Base-by-base conservation (phyloP, 2,113 vertebrate genomes). In the Heterotilapia buettikoferi region DNA sequence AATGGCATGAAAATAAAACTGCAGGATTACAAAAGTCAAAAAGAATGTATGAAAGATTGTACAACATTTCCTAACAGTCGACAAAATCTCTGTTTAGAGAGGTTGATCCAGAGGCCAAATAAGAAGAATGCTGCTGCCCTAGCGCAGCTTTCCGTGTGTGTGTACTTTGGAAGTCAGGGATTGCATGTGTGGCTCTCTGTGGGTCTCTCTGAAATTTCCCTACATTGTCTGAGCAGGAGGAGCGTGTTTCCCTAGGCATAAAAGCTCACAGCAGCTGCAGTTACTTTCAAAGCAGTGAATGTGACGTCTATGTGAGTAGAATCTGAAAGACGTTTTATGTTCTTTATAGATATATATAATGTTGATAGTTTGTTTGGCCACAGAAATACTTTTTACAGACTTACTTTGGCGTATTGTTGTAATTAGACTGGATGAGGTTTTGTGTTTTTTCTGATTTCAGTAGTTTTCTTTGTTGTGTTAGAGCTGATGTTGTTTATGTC, bases 401-500 rank as follows among this genome's bases (percentile, higher is more conserved):
- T 61, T 61, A 6, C 57, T 33, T 33, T 29, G 9, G 5, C 0
- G 9, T 18, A 61, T 18, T 8, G 0, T 5, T 33, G 24, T 14
- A 59, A 16, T 29, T 31, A 29, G 6, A 13, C 26, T 56, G 4
- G 12, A 14, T 26, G 54, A 59, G 5, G n/a, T 21, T 21, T 11
- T 6, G 50, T 52, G 18, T 19, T 52, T 19, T 4, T 52, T 19
- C 47, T 52, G 47, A 52, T 19, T 3, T 29, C 13, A 14, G 24
- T 29, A 9, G 6, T 53, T 53, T 4, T 53, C 18, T 53, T n/a
- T 43, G 12, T 3, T 13, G 12, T 13, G 40, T 43, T 5, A 9
- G 8, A 2, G 19, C 9, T 10, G 7, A 53, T 53, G 9, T 10
- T 40, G 33, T 16, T 3, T 21, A 50, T 12, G 6, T 33, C 29